Base-by-base conservation (phyloP, 2,113 vertebrate species). In the Propithecus coquereli region DNA sequence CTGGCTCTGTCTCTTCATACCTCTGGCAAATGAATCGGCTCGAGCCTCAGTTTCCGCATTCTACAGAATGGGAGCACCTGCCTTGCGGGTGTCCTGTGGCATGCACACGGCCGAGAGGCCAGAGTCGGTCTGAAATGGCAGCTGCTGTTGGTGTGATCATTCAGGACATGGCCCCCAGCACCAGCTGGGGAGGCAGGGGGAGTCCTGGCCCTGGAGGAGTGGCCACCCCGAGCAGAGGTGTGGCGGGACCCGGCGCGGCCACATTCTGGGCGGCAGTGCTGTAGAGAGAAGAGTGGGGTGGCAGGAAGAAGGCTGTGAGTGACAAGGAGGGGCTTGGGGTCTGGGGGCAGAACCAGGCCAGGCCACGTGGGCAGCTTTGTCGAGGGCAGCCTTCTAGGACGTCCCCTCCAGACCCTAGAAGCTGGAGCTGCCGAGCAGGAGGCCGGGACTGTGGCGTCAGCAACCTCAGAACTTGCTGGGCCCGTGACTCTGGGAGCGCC, bases 211-310 rank as follows among this genome's bases (percentile, higher is more conserved):
- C 40, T 79, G 43, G 57, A 86, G 37, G 57, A 27, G 16, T 17
- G 5, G 1, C 22, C 52, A 13, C 37, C 80, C n/a, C 30, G 40
- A 70, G 40, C 52, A 43, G 25, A 83, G 47, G 34, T 37, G 43
- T 83, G 34, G 7, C 23, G 0, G 65, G 71, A 37, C 47, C 57
- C 37, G 20, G 1, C 17, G 0, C 65, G 43, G 54, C 82, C 25
- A 1, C 30, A 12, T 30, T n/a, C 3, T 12, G 54, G 73, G 30
- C 37, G 34, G 18, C 6, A 2, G 50, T 12, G 0, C 2, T 37
- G 47, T 59, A 12, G 59, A 22, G 61, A 61, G 54, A 37, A 32
- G 27, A 79, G 43, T 17, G 22, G 12, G 34, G 18, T 6, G 47
- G 65, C 40, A 59, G 43, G 54, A 68, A 61, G 30, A n/a, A 63